Evolutionary conservation across 2,888 invertebrate species (phyloP), one percentile per base, ranked within the genome.

Genomic region (Diaprepes abbreviatus): DNA sequence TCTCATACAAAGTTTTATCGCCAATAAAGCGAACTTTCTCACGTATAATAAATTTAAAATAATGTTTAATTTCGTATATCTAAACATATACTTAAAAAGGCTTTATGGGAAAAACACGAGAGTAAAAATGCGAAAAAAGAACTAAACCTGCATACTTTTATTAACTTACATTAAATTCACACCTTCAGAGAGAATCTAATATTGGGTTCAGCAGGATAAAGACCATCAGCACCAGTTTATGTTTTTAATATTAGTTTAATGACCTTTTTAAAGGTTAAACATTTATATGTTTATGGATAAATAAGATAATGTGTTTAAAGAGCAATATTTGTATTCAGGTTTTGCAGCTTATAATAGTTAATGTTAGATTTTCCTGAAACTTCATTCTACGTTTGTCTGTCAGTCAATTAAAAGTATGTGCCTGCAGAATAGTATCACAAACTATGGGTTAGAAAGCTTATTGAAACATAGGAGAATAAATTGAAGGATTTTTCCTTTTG

Each of bases 21-120:
- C 58, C 64, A 59, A 63, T 69, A 66, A 66, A 40, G 59, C 17
- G 69, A 64, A 59, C 59, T 69, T 69, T 40, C 64, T 19, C 12
- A 31, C 31, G 35, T 40, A 43, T 24, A 64, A 69, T 69, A 69
- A 68, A 63, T 69, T 57, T 48, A 52, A 55, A 69, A 35, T 64
- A 63, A 69, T 64, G 69, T 45, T 64, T 69, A 69, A 69, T 66
- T 59, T 45, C 19, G 59, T 48, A 45, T 40, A 66, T 64, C 58
- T 57, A 54, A 64, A 63, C 64, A 54, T 58, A 40, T 33, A 48
- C 48, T 38, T 66, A 66, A 21, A 59, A 59, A 40, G 52, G 21
- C 17, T 66, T 66, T 66, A 66, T 43, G 54, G 21, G 59, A 45
- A 24, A 36, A 57, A 65, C 17, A 38, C 14, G 19, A 28, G 17